phyloP scores from a whole-genome alignment of 2,888 invertebrate genomes.

The Ectobius pallidus region DNA sequence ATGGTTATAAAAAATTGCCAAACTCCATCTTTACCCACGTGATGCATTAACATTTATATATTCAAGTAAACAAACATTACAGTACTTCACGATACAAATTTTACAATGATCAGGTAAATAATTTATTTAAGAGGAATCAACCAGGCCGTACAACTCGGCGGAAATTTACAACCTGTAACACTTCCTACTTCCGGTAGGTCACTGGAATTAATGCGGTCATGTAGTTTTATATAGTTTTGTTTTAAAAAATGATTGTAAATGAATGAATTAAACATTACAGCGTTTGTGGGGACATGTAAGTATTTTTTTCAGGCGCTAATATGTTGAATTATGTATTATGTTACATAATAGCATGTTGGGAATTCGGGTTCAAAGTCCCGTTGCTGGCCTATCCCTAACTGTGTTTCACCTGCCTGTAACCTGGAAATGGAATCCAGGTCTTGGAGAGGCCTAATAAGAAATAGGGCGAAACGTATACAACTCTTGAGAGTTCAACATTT shows the following conservation, averaged over 20 bases:
- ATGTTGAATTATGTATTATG: neutral
- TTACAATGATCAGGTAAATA: no score
- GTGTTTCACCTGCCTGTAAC: slow-evolving; percentile 32
- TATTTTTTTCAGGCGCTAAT: neutral
- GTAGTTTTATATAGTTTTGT: slow-evolving; percentile 27
- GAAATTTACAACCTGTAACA: slow-evolving; percentile 40
- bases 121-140: neutral
- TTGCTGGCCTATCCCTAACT: slow-evolving; percentile 24
- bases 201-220: slow-evolving; percentile 42
- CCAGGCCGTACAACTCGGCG: neutral
- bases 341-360: neutral
- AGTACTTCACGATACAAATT: no score
- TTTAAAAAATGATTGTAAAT: slow-evolving; percentile 32
- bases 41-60: no score
- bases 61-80: no score
- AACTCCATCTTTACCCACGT: no score
- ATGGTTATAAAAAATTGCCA: no score
- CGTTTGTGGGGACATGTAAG: slow-evolving; percentile 35
- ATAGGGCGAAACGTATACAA: slow-evolving; percentile 19
- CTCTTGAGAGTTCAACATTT: no score
- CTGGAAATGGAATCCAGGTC: slow-evolving; percentile 34
- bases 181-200: slow-evolving; percentile 45
- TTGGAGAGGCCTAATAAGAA: slow-evolving; percentile 7
- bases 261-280: slow-evolving; percentile 21
- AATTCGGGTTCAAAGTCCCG: slow-evolving; percentile 29